Percentiles rank a stretch among this genome's conserved stretches.
These are phyloP conservation scores for Dufourea novaeangliae DNA, from an alignment of 1,140 invertebrate genomes.

Conservation along the genomic window DNA sequence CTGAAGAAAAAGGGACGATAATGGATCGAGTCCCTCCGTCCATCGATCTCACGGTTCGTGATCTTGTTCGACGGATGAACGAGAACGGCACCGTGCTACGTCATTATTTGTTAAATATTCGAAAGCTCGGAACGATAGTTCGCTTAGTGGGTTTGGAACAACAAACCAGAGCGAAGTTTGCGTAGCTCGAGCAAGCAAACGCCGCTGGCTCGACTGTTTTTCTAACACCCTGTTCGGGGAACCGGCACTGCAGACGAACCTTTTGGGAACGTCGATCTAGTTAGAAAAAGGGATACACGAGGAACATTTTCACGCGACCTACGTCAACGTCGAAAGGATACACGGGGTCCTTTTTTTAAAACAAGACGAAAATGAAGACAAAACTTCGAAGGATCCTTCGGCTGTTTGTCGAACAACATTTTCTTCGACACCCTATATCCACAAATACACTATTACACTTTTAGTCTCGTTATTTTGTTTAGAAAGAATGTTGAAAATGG, in stretches of 20 bases:
- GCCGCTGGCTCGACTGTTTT: slow-evolving; percentile 47
- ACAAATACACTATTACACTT: not conserved
- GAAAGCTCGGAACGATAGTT: slow-evolving; percentile 51
- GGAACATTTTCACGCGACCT: slow-evolving; percentile 23
- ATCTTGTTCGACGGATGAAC: slow-evolving; percentile 24
- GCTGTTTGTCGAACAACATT: not conserved
- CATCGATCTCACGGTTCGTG: slow-evolving; percentile 10
- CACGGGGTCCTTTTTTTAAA: too few relatives aligned
- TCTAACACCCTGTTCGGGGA: slow-evolving; percentile 52
- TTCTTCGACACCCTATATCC: not conserved
- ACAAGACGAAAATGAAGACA: not conserved
- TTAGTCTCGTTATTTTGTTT: not conserved
- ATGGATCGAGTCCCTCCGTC: not conserved
- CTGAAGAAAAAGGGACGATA: not conserved
- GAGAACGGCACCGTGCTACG: slow-evolving; percentile 25
- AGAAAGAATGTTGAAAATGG: too few relatives aligned
- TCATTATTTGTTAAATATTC: slow-evolving; percentile 65
- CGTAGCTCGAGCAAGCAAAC: slow-evolving; percentile 48
- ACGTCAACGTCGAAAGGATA: slow-evolving; percentile 31
- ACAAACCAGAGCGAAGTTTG: slow-evolving; percentile 57
- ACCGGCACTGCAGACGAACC: not conserved
- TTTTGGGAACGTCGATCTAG: slow-evolving; percentile 42
- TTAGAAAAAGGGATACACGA: slow-evolving; percentile 36
- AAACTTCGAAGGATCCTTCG: too few relatives aligned
- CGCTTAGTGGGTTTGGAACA: slow-evolving; percentile 48